Evolutionary conservation across 1,140 invertebrate genomes (phyloP).

Genomic region (Halictus rubicundus): DNA sequence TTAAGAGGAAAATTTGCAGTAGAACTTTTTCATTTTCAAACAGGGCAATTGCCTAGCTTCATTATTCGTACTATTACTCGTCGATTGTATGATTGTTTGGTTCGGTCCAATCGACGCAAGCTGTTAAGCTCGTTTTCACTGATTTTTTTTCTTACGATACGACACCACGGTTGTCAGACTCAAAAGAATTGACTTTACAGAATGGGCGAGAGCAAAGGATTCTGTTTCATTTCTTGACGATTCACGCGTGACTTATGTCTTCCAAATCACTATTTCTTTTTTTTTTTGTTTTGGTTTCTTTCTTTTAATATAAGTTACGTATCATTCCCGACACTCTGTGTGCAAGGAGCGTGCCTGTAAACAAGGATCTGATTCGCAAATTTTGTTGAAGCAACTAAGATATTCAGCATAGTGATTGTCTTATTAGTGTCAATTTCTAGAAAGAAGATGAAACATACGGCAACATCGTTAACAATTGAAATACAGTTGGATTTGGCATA

Average conservation of each 20-base stretch:
- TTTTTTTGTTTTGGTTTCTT: slow-evolving; percentile 25
- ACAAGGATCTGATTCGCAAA: slow-evolving; percentile 70
- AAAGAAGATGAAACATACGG: not conserved
- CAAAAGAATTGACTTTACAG: slow-evolving; percentile 33
- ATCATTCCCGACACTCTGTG: slow-evolving; percentile 48
- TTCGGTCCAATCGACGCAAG: slow-evolving; percentile 13
- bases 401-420: slow-evolving; percentile 37
- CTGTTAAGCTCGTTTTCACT: slow-evolving; percentile 20
- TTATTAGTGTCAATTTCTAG: not conserved
- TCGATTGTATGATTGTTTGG: slow-evolving; percentile 23
- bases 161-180: slow-evolving; percentile 34
- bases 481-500: slow-evolving; percentile 13
- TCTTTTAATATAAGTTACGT: not conserved
- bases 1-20: slow-evolving; percentile 80
- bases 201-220: slow-evolving; percentile 47
- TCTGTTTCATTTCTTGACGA: slow-evolving; percentile 22
- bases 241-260: slow-evolving; percentile 18
- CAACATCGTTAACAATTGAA: not conserved
- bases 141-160: slow-evolving; percentile 36
- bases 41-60: slow-evolving; percentile 58
- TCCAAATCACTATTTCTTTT: slow-evolving; percentile 1
- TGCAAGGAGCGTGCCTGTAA: slow-evolving; percentile 68
- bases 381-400: slow-evolving; percentile 35
- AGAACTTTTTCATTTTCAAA: slow-evolving; percentile 74
- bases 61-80: slow-evolving; percentile 23